Base-by-base conservation (phyloP, 2,888 invertebrate species). In the Vanessa cardui region DNA sequence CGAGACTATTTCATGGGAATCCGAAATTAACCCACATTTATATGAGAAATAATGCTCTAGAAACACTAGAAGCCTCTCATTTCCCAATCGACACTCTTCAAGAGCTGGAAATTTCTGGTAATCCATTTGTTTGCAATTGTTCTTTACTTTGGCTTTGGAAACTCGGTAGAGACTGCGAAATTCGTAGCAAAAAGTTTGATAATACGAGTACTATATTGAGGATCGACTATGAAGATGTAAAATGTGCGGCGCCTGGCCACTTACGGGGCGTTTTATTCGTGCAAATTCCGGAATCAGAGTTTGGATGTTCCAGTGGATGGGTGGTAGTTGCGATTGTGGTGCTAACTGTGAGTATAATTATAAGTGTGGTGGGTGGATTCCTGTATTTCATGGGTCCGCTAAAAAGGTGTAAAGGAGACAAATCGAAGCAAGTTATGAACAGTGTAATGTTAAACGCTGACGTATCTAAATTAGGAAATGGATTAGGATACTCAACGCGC, bases 61-160 rank as follows among this genome's bases (percentile, higher is more conserved):
- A 94, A 76, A 95, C 96, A 1, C 89, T 97, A 9, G 97, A 96
- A 82, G 96, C 96, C 0, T 95, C 96, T 39, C 96, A 97, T 84
- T 97, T 97, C 80, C 97, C 97, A 44, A 94, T 97, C 77, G 97
- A 97, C 82, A 95, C 96, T 76, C 89, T 98, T 75, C 94, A 95
- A 80, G 94, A 94, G 69, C 90, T 98, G 45, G 95, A 95, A 74
- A 93, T 98, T 63, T 96, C 96, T 45, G 96, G 97, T 44, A 97
- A 98, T 89, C 97, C 97, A 0, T 93, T 98, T 72, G 94, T 95
- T 70, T 98, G 98, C 88, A 98, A 98, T 86, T 98, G 98, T 83
- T 97, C 97, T 62, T 89, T 98, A 69, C 93, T 96, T 71, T 98
- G 98, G 98, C 90, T 98, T 54, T 97, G 97, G 96, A 95, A 95